phyloP scores from a whole-genome alignment of 2,113 vertebrate genomes.

The Corythaixoides concolor region DNA sequence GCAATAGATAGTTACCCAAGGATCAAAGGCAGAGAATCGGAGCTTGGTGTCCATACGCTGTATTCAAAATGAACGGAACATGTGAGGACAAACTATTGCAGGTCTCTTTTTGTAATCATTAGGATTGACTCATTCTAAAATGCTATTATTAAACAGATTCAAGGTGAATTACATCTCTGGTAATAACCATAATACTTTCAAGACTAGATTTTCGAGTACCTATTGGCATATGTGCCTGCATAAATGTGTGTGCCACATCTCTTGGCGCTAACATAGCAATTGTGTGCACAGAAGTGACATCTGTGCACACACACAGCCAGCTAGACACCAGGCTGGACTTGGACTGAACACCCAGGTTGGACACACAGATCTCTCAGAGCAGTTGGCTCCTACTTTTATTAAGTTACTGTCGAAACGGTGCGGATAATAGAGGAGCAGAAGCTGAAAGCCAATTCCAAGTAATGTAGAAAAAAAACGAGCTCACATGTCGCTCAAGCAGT shows the following conservation, averaged over 20 bases:
- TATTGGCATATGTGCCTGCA: background rate
- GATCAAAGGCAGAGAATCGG: background rate
- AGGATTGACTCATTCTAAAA: background rate
- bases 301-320: background rate
- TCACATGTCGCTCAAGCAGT: background rate
- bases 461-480: rapidly evolving
- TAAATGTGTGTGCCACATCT: background rate
- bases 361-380: background rate
- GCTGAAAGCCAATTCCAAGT: background rate
- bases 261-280: background rate
- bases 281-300: background rate
- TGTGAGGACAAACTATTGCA: background rate
- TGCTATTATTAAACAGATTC: background rate
- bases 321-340: background rate
- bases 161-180: background rate
- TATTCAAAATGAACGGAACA: background rate
- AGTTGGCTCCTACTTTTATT: background rate
- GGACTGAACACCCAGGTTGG: background rate
- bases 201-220: background rate
- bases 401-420: background rate
- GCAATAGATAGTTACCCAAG: background rate
- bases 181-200: background rate
- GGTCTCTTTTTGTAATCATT: background rate
- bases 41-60: background rate
- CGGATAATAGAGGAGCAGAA: background rate